Percentiles rank a stretch among this genome's conserved stretches.
Conservation (phyloP, 2,113 vertebrate genomes). For the Anhinga rufa region DNA sequence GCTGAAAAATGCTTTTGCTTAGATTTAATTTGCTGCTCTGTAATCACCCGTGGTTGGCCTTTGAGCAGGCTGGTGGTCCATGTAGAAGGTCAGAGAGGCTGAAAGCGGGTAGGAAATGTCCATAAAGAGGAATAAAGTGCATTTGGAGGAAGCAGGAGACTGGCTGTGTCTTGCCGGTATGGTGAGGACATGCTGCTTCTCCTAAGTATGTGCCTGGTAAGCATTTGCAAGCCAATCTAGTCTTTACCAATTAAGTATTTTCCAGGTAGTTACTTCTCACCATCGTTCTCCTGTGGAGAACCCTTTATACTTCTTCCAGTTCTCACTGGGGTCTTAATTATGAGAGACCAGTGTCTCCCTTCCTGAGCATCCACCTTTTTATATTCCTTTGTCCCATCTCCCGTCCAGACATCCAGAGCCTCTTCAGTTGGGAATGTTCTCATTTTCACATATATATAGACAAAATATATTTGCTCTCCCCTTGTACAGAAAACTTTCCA, state of each 20-base stretch:
- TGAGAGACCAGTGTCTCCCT: not conserved
- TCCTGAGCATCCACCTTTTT: not conserved
- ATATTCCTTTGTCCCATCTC: not conserved
- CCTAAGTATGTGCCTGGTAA: not conserved
- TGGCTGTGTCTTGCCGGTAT: not conserved
- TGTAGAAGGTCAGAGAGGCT: not conserved
- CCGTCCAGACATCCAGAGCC: not conserved
- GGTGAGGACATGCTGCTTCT: not conserved
- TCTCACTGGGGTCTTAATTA: not conserved
- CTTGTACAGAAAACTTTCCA: not conserved
- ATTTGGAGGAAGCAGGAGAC: not conserved
- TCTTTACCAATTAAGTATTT: not conserved
- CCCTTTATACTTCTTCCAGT: not conserved
- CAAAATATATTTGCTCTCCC: not conserved
- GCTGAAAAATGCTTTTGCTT: not conserved
- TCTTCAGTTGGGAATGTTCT: not conserved
- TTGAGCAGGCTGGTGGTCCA: not conserved
- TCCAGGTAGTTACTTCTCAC: not conserved
- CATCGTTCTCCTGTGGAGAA: accelerated
- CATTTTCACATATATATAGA: not conserved
- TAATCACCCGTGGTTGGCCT: not conserved
- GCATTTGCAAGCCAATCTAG: not conserved
- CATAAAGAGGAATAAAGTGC: not conserved
- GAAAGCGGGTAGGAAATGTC: not conserved
- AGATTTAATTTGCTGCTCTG: not conserved